Conservation (phyloP, 1,140 invertebrate genomes). For the Oreohelix idahoensis region DNA sequence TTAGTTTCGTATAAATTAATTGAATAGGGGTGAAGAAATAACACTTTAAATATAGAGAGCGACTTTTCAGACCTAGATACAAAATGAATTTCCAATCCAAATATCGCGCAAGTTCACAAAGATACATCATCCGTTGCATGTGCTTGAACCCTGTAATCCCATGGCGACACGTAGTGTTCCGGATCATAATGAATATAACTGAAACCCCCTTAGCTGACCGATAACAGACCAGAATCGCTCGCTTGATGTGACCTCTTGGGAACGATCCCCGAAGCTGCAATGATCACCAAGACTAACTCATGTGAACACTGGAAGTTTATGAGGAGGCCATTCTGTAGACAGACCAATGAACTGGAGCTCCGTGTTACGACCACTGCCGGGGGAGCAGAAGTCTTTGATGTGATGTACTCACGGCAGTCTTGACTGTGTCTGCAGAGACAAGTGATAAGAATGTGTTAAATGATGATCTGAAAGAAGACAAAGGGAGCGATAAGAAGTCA, state of each 20-base stretch:
- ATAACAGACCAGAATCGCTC: neutral
- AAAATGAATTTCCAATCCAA: too few species aligned
- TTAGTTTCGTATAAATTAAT: too few species aligned
- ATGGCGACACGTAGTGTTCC: neutral
- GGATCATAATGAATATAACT: neutral
- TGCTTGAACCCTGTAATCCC: neutral
- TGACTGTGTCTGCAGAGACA: neutral
- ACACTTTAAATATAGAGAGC: too few species aligned
- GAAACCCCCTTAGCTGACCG: neutral
- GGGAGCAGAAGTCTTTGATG: neutral
- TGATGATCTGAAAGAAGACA: too few species aligned
- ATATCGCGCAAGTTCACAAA: too few species aligned
- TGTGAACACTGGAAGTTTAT: neutral
- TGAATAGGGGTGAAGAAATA: too few species aligned
- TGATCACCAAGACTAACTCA: neutral
- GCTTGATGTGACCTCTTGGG: neutral
- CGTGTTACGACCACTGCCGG: neutral
- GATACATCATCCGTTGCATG: too few species aligned
- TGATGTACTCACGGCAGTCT: neutral
- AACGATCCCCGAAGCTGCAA: neutral
- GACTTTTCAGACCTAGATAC: too few species aligned
- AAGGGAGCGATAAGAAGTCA: too few species aligned
- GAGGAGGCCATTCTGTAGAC: neutral
- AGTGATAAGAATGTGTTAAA: neutral
- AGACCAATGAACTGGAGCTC: neutral